phyloP scores from a whole-genome alignment of 2,888 invertebrate genomes.

The Actias luna region DNA sequence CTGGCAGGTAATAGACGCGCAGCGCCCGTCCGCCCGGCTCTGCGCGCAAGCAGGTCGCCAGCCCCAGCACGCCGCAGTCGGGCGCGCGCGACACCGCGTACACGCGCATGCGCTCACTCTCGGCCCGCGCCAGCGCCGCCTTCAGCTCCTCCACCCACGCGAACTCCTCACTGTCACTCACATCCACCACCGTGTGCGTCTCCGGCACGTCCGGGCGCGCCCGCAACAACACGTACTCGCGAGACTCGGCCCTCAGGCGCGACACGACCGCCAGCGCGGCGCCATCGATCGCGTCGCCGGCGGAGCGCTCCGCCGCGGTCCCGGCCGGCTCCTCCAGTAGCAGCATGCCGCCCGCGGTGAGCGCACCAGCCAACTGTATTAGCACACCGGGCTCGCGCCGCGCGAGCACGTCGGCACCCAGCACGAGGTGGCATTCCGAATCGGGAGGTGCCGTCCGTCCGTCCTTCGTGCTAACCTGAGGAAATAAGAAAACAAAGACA shows the following conservation, averaged over 20 bases:
- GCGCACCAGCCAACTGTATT: conserved; percentile 80
- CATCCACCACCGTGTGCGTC: conserved; percentile 80
- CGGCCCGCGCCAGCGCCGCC: conserved; percentile 85
- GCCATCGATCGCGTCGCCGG: conserved; percentile 50
- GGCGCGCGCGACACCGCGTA: conserved; percentile 87
- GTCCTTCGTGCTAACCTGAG: conserved; percentile 79
- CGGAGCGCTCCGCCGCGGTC: conserved; percentile 67
- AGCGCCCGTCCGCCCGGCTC: conserved; percentile 92
- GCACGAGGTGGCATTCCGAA: conserved; percentile 85
- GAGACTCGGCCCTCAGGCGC: conserved; percentile 83
- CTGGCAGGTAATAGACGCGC: conserved; percentile 87
- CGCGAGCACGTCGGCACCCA: conserved; percentile 84
- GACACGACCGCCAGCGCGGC: conserved; percentile 58
- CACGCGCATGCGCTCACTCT: conserved; percentile 82
- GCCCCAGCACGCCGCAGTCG: conserved; percentile 90
- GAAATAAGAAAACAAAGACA: background rate
- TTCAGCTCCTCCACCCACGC: conserved; percentile 92
- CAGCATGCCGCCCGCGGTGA: conserved; percentile 87
- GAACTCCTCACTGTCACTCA: conserved; percentile 85
- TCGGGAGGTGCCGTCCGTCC: conserved; percentile 79
- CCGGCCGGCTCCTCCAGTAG: conserved; percentile 85
- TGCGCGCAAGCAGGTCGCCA: conserved; percentile 93
- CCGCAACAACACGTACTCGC: conserved; percentile 86
- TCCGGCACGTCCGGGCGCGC: conserved; percentile 63
- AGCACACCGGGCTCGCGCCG: conserved; percentile 79